These are phyloP conservation scores for Phaethon lepturus DNA, from an alignment of 2,113 vertebrate genomes.

Conservation along the genomic window DNA sequence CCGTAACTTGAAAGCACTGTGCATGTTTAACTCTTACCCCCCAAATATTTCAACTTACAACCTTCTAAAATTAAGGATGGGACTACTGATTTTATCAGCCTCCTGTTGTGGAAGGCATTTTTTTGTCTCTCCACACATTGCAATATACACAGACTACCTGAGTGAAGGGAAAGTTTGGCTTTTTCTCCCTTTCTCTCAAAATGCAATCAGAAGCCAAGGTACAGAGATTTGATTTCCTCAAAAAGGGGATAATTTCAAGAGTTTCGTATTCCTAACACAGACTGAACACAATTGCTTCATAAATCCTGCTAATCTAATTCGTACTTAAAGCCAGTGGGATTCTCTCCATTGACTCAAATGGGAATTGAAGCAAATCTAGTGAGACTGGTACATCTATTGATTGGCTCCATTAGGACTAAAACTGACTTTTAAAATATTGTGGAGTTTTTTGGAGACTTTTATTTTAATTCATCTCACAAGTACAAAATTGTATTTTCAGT, in stretches of 20 bases:
- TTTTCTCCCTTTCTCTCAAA: not conserved
- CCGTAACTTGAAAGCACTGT: not conserved
- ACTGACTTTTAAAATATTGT: conserved; percentile 17
- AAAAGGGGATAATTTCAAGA: not conserved
- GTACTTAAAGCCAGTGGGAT: conserved; percentile 18
- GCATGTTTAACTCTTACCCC: not conserved
- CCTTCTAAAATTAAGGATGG: not conserved
- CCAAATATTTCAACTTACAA: not conserved
- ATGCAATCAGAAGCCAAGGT: not conserved
- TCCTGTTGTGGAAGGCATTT: not conserved
- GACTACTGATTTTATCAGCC: not conserved
- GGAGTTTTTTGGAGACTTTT: not conserved
- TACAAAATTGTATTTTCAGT: not conserved
- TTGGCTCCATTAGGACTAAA: conserved; percentile 14
- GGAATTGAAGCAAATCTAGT: conserved; percentile 41
- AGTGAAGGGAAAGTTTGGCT: not conserved
- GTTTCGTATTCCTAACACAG: not conserved
- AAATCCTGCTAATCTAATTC: conserved; percentile 39
- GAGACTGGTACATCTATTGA: conserved; percentile 23
- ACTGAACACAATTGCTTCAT: not conserved
- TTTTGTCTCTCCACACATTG: not conserved
- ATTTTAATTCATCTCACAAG: not conserved
- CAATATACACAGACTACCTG: not conserved
- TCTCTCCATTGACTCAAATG: conserved; percentile 27
- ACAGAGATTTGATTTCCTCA: not conserved